Base-by-base conservation (phyloP, 2,113 vertebrate species). In the Reinhardtius hippoglossoides region DNA sequence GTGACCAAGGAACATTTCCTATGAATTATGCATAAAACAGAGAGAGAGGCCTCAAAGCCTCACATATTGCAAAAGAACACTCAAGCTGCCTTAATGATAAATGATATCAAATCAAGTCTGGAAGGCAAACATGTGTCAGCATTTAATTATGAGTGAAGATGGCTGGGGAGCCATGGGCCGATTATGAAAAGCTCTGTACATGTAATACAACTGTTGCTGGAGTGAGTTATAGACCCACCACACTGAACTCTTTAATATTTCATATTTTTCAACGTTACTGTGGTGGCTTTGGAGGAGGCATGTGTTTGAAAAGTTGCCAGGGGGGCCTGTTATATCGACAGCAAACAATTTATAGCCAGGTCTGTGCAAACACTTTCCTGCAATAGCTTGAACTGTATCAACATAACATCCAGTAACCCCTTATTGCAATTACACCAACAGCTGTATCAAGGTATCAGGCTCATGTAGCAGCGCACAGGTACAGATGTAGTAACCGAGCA, bases 71-170 rank as follows among this genome's bases (percentile, higher is more conserved):
- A 74, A 27, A 81, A 70, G 78, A 74, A 73, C 72, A 66, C 9
- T 57, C 20, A 74, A 70, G 64, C 78, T 87, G 81, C 80, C 76
- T 76, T 40, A 1, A 76, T 73, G 76, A 91, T 92, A 91, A 92
- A 92, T 93, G 62, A 90, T 90, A 88, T 80, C 69, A 89, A 89
- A 88, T 89, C 83, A 87, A 88, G 87, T 90, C 92, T 87, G 86
- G 83, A 81, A 91, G 92, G 87, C 90, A 90, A 94, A 86, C 88
- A 75, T 74, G 82, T 91, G 88, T 91, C 91, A 69, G 89, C 87
- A 90, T 92, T 95, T 94, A 93, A 93, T 95, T 94, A 93, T 83
- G 66, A 83, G 82, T 78, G 82, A 80, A 82, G 85, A 94, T 85
- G 86, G 87, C 71, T 55, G 54, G 67, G 77, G 88, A 86, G 78